Evolutionary conservation across 2,888 invertebrate species (phyloP).

Genomic region (Netelia virgata): DNA sequence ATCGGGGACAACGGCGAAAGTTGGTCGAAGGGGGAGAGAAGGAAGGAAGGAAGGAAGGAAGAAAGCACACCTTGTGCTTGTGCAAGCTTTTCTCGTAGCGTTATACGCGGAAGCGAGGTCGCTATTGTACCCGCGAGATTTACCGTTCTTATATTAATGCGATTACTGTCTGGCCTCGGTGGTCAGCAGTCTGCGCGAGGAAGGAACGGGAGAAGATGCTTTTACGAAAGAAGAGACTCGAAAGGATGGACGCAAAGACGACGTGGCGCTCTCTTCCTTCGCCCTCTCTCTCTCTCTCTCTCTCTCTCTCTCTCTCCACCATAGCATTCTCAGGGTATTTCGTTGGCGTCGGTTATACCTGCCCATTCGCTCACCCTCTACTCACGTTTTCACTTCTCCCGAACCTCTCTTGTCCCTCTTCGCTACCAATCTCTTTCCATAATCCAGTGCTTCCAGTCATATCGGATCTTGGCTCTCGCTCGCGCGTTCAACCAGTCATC

Average conservation of each 20-base stretch:
- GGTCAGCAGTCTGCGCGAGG: constrained; percentile 62
- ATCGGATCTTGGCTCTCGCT: constrained; percentile 13
- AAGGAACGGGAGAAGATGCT: constrained; percentile 32
- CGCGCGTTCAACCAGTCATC: constrained; percentile 15
- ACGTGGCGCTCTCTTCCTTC: constrained; percentile 63
- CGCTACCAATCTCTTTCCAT: constrained; percentile 7
- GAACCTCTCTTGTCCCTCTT: background rate
- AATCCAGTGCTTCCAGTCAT: constrained; percentile 24
- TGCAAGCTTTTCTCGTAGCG: constrained; percentile 68
- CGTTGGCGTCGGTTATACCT: constrained; percentile 21
- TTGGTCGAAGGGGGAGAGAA: constrained; percentile 45
- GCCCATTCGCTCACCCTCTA: background rate
- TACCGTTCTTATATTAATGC: constrained; percentile 82
- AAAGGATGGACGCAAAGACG: constrained; percentile 41
- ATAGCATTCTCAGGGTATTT: constrained; percentile 64
- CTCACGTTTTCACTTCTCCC: background rate
- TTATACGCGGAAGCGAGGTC: constrained; percentile 65
- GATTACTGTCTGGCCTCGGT: constrained; percentile 76
- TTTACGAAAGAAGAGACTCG: constrained; percentile 65
- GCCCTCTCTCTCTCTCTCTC: constrained; percentile 49
- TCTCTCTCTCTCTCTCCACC: constrained; percentile 58
- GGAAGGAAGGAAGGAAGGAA: constrained; percentile 8
- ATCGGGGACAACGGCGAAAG: constrained; percentile 47
- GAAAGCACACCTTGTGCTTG: constrained; percentile 34
- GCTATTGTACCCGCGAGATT: constrained; percentile 79